A percentile compares a stretch with the other conserved stretches of the same genome.
These are phyloP conservation scores for Erynnis tages DNA, from an alignment of 2,888 invertebrate genomes.

Conservation along the genomic window DNA sequence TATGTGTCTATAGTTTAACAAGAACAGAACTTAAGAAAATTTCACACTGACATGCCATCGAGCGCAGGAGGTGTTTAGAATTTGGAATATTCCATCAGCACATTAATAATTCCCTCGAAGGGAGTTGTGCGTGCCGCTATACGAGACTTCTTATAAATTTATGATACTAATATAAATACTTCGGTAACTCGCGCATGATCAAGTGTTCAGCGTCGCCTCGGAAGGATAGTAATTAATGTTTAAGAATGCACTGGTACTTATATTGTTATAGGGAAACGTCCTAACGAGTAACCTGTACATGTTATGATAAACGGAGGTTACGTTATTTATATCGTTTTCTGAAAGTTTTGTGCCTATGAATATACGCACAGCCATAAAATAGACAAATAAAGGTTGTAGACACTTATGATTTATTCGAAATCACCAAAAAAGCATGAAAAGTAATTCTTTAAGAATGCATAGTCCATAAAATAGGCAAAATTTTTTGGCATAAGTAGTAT, in stretches of 20 bases:
- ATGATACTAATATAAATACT: constrained; percentile 75
- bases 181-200: constrained; percentile 52
- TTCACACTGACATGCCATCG: constrained; percentile 44
- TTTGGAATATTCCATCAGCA: constrained; percentile 56
- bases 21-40: constrained; percentile 22
- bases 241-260: not conserved
- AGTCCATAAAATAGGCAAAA: too few species aligned
- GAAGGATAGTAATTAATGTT: not conserved
- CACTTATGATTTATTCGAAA: too few species aligned
- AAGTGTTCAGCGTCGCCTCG: constrained; percentile 39
- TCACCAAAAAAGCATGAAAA: too few species aligned
- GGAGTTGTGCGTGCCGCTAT: constrained; percentile 55
- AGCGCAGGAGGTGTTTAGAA: constrained; percentile 48
- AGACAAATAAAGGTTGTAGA: too few species aligned
- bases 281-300: not conserved
- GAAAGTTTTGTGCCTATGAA: too few species aligned
- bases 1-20: not conserved
- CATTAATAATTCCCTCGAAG: constrained; percentile 60
- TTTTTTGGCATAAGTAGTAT: too few species aligned
- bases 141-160: constrained; percentile 63
- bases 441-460: too few species aligned
- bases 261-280: not conserved
- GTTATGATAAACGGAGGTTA: too few species aligned
- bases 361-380: too few species aligned
- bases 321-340: too few species aligned